Base-by-base conservation (phyloP, 35 echinoderm and acorn worm species). In the Stichopus chloronotus region DNA sequence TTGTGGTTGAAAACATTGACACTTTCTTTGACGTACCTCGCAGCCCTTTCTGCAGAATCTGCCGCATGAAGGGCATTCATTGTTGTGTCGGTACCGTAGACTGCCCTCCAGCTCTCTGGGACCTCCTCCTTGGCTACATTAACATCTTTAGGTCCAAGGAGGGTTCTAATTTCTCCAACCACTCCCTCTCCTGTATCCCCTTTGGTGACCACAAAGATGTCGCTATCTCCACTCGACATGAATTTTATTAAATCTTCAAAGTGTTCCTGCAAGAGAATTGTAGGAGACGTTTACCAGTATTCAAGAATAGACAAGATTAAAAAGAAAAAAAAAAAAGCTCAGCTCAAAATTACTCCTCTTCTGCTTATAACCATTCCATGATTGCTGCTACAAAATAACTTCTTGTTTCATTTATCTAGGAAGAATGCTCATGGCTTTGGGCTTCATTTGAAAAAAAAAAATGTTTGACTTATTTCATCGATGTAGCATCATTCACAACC, bases 61-160 rank as follows among this genome's bases (percentile, higher is more conserved):
- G 97, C 97, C 65, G 93, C 97, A 87, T 99, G 97, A 4, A 99
- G 59, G 6, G 97, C 97, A 93, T 99, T 99, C 94, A 96, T 99
- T 56, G 92, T 99, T 60, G 77, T 96, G 85, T 99, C 97, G 53
- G 97, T 99, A 76, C 97, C 97, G 94, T 92, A 99, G 16, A 95
- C 12, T 21, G 97, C 97, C 72, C 97, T 78, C 79, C 95, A 94
- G 90, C 95, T 99, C 8, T 99, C 95, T 90, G 97, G 97, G 2
- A 94, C 95, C 72, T 99, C 95, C 76, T 96, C 95, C 79, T 99
- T 99, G 9, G 97, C 97, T 19, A 96, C 58, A 52, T 88, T 81
- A 7, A 99, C 83, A 87, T 99, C 97, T 76, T 96, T 96, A 6
- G 97, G 97, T 17, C 97, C 97, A 60, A 99, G 92, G 5, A 96